Percentiles rank a stretch among this genome's conserved stretches.
phyloP scores from a whole-genome alignment of 2,888 invertebrate species.

The Atrina japonica region DNA sequence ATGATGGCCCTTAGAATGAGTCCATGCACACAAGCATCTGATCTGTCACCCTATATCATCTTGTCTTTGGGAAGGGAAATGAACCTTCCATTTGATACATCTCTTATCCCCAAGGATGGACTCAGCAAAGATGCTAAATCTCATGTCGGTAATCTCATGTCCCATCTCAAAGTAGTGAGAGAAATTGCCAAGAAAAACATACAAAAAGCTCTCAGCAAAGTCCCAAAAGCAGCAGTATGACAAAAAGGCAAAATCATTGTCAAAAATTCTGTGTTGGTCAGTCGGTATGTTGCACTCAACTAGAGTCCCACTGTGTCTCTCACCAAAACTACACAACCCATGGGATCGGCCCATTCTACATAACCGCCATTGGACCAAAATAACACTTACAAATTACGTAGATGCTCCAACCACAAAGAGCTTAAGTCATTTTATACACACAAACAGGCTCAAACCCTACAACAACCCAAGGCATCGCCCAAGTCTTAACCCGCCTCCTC shows the following conservation, averaged over 20 bases:
- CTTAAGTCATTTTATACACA: conserved; percentile 5
- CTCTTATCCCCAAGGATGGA: no score
- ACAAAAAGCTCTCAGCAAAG: neutral
- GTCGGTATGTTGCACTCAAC: conserved; percentile 6
- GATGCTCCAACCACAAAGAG: conserved; percentile 1
- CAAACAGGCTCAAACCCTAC: conserved; percentile 23
- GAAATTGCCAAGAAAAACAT: no score
- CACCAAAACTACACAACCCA: conserved; percentile 13
- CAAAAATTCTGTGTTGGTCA: neutral
- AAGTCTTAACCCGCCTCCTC: conserved; percentile 5
- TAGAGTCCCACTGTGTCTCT: neutral
- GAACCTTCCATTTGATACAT: no score
- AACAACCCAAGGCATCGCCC: conserved; percentile 10
- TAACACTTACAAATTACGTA: conserved; percentile 38
- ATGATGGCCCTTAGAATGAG: no score
- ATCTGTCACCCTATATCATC: no score
- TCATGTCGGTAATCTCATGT: neutral
- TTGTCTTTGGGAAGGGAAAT: neutral
- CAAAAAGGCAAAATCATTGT: neutral
- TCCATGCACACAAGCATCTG: conserved; percentile 45
- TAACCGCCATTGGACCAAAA: conserved; percentile 24
- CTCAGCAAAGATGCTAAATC: conserved; percentile 2
- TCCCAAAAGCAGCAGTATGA: neutral
- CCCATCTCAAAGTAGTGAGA: conserved; percentile 1
- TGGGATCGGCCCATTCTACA: conserved; percentile 41